phyloP scores from a whole-genome alignment of 2,113 vertebrate genomes.

The Puffinus mauretanicus region DNA sequence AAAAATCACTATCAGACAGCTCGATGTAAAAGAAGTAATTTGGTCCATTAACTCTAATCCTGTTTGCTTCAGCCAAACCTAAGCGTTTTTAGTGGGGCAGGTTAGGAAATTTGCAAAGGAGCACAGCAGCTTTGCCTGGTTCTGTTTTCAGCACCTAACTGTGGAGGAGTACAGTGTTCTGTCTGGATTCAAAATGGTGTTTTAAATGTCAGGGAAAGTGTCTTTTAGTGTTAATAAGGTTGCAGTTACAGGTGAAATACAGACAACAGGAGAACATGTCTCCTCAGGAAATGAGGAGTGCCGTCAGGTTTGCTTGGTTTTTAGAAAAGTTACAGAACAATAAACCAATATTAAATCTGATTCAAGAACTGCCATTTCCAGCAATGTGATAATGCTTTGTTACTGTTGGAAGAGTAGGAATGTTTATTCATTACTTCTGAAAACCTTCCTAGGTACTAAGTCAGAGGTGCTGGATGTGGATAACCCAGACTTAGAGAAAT shows the following conservation, averaged over 20 bases:
- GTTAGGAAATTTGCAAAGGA: neutral
- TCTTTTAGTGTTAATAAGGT: neutral
- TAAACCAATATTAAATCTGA: neutral
- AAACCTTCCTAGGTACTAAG: constrained; percentile 85
- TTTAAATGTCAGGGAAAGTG: neutral
- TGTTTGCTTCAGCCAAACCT: neutral
- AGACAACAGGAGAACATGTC: neutral
- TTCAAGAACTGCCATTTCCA: neutral
- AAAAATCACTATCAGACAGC: neutral
- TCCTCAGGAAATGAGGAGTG: neutral
- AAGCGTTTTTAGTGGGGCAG: neutral
- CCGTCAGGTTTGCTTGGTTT: neutral
- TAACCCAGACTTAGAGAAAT: constrained; percentile 83
- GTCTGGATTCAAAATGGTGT: neutral
- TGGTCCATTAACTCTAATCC: neutral
- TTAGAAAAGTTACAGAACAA: neutral
- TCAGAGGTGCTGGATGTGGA: constrained; percentile 92
- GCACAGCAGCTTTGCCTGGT: neutral
- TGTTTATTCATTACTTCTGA: neutral
- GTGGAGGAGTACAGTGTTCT: neutral
- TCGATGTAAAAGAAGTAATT: neutral
- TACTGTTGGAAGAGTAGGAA: neutral
- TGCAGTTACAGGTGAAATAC: neutral
- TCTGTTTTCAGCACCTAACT: neutral
- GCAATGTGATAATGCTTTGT: neutral